Base-by-base conservation (phyloP, 2,888 invertebrate genomes). In the Chrysolina haemoptera region DNA sequence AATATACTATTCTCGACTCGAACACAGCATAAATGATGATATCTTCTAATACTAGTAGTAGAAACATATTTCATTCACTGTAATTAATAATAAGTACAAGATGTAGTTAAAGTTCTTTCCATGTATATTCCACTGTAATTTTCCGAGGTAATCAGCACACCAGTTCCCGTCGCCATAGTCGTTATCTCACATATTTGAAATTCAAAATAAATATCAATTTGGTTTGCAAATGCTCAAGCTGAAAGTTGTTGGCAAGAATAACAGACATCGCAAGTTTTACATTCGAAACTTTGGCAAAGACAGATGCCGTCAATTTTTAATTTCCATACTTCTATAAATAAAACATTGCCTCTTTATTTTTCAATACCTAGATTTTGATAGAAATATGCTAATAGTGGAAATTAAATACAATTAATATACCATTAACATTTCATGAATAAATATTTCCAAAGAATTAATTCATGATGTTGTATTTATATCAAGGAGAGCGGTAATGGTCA, bases 171-270 rank as follows among this genome's bases (percentile, higher is more conserved):
- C 66, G 69, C 85, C 86, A 85, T 84, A 78, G 73, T 75, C 76
- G 75, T 76, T 76, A 79, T 71, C 71, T 66, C 68, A 78, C 82
- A 80, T 81, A 89, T 89, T 89, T 89, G 88, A 89, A 89, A 88
- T 89, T 89, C 88, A 89, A 89, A 89, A 89, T 89, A 89, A 89
- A 89, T 89, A 87, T 86, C 87, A 88, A 89, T 89, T 89, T 89
- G 89, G 89, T 84, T 89, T 89, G 89, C 89, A 89, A 89, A 89
- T 89, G 74, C 70, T 71, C 63, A 71, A 79, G 78, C 74, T 75
- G 78, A 77, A 79, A 80, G 78, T 79, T 80, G 75, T 73, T 78
- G 77, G 77, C 79, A 81, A 80, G 80, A 80, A 82, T 80, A 82
- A 82, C 81, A 83, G 80, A 81, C 79, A 74, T 76, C 73, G 78